Base-by-base conservation (phyloP, 1,140 invertebrate genomes). In the Brachystomella parvula region DNA sequence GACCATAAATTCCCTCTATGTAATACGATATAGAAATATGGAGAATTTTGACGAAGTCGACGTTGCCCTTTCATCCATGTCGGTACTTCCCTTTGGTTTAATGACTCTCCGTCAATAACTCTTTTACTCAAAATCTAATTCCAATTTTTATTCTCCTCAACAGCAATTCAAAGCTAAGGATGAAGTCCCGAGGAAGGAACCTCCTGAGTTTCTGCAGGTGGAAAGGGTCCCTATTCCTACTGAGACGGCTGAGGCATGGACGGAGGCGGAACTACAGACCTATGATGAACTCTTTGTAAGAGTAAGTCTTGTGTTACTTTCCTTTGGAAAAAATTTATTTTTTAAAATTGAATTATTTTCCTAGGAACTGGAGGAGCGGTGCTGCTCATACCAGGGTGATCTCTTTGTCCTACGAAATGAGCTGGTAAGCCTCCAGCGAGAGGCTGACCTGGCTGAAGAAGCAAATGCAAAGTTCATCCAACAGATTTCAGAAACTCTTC, bases 351-450 rank as follows among this genome's bases (percentile, higher is more conserved):
- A 35, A 32, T 49, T 61, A 3, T 3, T 35, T 57, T 29, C 32
- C 24, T 53, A 71, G 71, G 71, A 73, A 44, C 31, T 73, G 58
- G 68, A 73, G 47, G 69, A 73, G 39, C 66, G 69, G 21, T 73
- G 71, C 35, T 32, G 17, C 21, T 65, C 66, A 6, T 73, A 73
- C 31, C 71, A 73, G 53, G 68, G 66, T 39, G 71, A 73, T 21
- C 33, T 73, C 15, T 70, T 63, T 32, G 28, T 61, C 17, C 59
- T 73, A 0, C 56, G 69, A 3, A 67, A 56, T 30, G 68, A 73
- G 60, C 61, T 73, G 30, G 61, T 73, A 61, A 66, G 58, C 28
- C 62, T 73, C 21, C 71, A 73, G 39, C 47, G 35, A 6, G 53
- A 64, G 29, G 35, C 61, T 30, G 68, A 71, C 57, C 57, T 66